A percentile compares a stretch with the other conserved stretches of the same genome.
These are phyloP conservation scores for Champsocephalus gunnari DNA, from an alignment of 2,797 vertebrate genomes.

Conservation along the genomic window DNA sequence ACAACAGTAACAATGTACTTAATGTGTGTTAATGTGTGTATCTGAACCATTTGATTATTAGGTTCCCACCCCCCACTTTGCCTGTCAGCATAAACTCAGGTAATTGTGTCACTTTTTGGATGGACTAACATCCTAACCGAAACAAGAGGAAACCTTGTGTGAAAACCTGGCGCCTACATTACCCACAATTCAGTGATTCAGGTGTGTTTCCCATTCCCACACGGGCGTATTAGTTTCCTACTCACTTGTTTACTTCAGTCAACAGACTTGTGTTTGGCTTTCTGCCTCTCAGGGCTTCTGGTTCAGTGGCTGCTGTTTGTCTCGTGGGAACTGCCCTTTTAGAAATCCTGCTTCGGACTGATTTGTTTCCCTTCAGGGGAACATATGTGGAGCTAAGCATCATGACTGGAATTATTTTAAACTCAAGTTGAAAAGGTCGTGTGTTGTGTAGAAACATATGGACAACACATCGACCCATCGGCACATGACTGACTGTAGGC, in stretches of 20 bases:
- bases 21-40: not conserved
- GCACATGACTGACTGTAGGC: not conserved
- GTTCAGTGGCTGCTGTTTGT: not conserved
- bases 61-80: not conserved
- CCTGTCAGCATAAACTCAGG: too few relatives aligned
- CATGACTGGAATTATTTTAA: not conserved
- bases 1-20: not conserved
- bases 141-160: not conserved
- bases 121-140: not conserved
- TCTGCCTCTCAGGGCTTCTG: not conserved
- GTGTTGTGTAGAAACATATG: not conserved
- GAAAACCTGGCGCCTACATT: not conserved
- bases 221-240: not conserved
- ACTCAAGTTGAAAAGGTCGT: not conserved
- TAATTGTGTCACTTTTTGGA: not conserved
- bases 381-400: not conserved
- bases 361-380: not conserved
- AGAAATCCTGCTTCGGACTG: constrained; percentile 8
- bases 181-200: not conserved
- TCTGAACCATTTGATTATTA: not conserved
- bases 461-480: too few relatives aligned
- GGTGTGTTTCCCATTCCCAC: not conserved
- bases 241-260: not conserved
- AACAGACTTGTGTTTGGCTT: not conserved
- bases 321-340: not conserved